Evolutionary conservation across 2,797 vertebrate species (phyloP).

Genomic region (Gambelia wislizenii): DNA sequence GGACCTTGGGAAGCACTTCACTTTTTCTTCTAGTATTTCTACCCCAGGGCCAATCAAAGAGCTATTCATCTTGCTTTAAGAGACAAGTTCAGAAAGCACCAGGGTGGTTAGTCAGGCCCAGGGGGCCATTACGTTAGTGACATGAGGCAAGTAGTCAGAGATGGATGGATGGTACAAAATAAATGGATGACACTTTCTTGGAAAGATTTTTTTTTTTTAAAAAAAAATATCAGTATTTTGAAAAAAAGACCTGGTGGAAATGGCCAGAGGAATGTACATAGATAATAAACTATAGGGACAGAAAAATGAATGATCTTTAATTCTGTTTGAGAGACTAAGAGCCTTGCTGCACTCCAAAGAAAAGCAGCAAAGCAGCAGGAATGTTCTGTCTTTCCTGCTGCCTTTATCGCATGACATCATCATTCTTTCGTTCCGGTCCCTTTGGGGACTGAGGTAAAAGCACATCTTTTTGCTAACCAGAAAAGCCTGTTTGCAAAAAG

Average conservation of each 20-base stretch:
- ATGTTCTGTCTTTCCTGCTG: no score
- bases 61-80: slow-evolving; percentile 8
- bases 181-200: not conserved
- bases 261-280: not conserved
- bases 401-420: no score
- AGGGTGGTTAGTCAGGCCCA: not conserved
- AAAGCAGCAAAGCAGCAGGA: no score
- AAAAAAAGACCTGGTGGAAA: not conserved
- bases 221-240: accelerated
- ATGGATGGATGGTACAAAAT: not conserved
- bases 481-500: no score
- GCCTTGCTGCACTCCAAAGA: no score
- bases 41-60: not conserved
- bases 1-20: not conserved
- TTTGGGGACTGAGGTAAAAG: no score
- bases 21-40: not conserved
- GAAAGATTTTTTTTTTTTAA: not conserved
- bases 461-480: no score
- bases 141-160: not conserved
- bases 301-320: not conserved
- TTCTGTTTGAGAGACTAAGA: not conserved
- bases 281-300: not conserved
- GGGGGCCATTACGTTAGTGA: not conserved
- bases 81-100: not conserved
- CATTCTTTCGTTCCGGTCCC: no score